Conservation (phyloP, 2,888 invertebrate species). For the Dryocosmus kuriphilus region DNA sequence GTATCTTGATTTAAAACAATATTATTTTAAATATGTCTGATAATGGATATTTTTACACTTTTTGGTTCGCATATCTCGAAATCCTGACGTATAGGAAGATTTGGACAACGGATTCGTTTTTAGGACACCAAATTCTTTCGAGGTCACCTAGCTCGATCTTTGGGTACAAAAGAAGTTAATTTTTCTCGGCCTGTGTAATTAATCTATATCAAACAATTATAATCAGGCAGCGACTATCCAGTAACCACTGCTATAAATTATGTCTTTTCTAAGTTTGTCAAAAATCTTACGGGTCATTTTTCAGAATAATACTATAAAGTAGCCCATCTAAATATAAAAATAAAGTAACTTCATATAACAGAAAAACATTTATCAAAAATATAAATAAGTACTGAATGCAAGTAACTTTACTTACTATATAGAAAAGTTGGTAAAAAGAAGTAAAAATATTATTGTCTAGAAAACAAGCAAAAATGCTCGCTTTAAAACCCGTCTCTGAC, state of each 20-base stretch:
- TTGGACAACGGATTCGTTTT: no score
- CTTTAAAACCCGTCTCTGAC: not conserved
- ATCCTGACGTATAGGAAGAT: no score
- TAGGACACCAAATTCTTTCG: no score
- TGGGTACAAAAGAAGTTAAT: no score
- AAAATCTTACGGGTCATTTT: not conserved
- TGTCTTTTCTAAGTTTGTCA: constrained; percentile 8
- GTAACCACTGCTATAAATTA: not conserved
- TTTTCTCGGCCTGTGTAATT: no score
- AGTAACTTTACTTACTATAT: not conserved
- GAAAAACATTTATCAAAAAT: not conserved
- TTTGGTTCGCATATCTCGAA: no score
- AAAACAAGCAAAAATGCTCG: not conserved
- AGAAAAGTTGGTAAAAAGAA: not conserved
- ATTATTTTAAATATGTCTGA: no score
- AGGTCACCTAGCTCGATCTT: no score
- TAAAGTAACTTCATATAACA: not conserved
- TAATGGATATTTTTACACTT: no score
- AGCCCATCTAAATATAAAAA: not conserved
- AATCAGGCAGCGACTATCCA: not conserved
- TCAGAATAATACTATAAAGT: not conserved
- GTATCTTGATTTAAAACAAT: no score
- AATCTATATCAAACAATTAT: not conserved
- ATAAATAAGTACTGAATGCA: not conserved
- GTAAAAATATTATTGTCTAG: not conserved